Conservation (phyloP, 2,113 vertebrate species). For the Silurus meridionalis region DNA sequence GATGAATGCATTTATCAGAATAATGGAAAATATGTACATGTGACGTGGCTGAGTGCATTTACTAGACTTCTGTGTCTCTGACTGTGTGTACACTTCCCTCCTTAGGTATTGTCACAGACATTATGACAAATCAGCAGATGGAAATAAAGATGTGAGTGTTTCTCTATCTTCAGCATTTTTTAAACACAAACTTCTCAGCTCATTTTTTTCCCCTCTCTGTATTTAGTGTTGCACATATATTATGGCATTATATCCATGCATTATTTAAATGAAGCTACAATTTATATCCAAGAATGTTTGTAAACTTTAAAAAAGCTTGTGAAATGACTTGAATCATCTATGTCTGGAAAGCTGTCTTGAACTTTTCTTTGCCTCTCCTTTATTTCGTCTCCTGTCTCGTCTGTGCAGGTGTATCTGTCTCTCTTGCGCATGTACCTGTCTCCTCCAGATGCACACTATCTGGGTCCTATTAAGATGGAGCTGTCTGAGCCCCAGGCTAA, state of each 20-base stretch:
- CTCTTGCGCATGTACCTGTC: conserved; percentile 97
- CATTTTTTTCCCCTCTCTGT: too few relatives aligned
- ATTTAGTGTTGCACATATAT: neutral
- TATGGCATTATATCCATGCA: neutral
- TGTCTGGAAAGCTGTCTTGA: too few relatives aligned
- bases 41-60: neutral
- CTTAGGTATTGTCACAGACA: conserved; percentile 90
- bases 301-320: neutral
- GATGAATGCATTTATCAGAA: neutral
- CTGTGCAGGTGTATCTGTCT: conserved; percentile 89
- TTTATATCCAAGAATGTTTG: neutral
- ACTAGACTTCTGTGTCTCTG: neutral
- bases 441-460: conserved; percentile 89
- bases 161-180: neutral
- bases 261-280: neutral
- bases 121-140: conserved; percentile 84
- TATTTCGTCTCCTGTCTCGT: conserved; percentile 16
- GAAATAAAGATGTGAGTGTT: conserved; percentile 91
- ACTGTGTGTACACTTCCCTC: conserved; percentile 4
- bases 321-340: neutral
- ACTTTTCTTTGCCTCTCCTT: neutral
- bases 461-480: conserved; percentile 95
- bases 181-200: neutral
- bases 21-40: neutral
- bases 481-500: conserved; percentile 89